Conservation (phyloP, 2,113 vertebrate species). For the Thermophis baileyi region DNA sequence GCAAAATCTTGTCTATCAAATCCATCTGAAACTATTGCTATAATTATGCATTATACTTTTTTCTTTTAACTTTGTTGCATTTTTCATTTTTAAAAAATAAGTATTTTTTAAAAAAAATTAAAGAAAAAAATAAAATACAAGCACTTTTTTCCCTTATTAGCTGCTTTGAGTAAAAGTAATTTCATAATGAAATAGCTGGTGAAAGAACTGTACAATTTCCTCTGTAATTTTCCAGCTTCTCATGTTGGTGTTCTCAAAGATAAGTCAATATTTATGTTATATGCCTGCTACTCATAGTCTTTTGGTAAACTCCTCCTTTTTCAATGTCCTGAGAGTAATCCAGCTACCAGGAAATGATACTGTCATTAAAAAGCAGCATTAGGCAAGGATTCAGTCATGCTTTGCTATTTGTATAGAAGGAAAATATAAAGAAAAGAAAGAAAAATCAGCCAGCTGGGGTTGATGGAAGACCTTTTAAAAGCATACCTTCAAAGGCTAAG, state of each 20-base stretch:
- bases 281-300: slow-evolving; percentile 19
- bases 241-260: slow-evolving; percentile 21
- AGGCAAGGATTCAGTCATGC: slow-evolving; percentile 5
- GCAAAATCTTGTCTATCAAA: neutral
- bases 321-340: slow-evolving; percentile 43
- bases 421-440: neutral
- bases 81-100: neutral
- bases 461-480: neutral
- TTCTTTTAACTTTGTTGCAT: neutral
- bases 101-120: neutral
- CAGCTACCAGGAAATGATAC: slow-evolving; percentile 31
- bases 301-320: slow-evolving; percentile 49
- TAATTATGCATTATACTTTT: neutral
- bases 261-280: slow-evolving; percentile 40
- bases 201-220: slow-evolving; percentile 57
- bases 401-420: slow-evolving; percentile 30
- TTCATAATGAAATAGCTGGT: neutral
- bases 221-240: slow-evolving; percentile 63
- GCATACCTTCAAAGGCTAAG: neutral
- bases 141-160: slow-evolving; percentile 18
- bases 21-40: neutral
- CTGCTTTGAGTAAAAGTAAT: slow-evolving; percentile 11
- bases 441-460: neutral
- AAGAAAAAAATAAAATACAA: neutral
- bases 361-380: slow-evolving; percentile 17